Evolutionary conservation across 2,113 vertebrate genomes (phyloP).

Genomic region (Oncorhynchus keta): DNA sequence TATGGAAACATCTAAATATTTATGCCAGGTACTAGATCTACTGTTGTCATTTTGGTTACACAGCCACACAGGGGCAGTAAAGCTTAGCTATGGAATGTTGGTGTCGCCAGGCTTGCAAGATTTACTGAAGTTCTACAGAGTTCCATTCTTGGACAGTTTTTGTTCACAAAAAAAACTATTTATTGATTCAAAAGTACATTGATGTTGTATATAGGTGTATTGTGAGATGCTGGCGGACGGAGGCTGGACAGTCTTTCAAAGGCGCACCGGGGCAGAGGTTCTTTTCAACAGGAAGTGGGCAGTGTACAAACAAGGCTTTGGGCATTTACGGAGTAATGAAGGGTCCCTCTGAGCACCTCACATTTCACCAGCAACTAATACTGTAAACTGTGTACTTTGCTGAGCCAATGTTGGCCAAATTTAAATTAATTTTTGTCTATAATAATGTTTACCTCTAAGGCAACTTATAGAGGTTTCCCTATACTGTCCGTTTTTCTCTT

Average conservation of each 20-base stretch:
- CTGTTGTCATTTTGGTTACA: not conserved
- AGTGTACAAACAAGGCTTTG: conserved; percentile 63
- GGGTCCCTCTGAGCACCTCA: not conserved
- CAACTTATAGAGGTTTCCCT: not conserved
- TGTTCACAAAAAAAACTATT: not conserved
- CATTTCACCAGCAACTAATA: too few species aligned
- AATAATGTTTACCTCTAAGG: not conserved
- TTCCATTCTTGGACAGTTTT: not conserved
- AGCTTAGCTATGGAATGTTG: not conserved
- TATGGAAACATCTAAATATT: conserved; percentile 4
- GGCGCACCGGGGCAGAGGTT: conserved; percentile 40
- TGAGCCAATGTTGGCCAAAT: not conserved
- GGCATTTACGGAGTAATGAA: conserved; percentile 43
- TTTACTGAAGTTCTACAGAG: not conserved
- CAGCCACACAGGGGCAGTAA: not conserved
- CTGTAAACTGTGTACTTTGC: not conserved
- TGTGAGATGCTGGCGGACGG: conserved; percentile 65
- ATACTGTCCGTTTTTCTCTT: not conserved
- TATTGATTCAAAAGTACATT: too few species aligned
- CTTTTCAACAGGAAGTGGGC: conserved; percentile 58
- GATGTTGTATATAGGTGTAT: conserved; percentile 51
- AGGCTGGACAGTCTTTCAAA: conserved; percentile 75
- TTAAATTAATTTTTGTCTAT: too few species aligned
- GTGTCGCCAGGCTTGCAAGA: not conserved
- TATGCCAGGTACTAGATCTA: not conserved